phyloP scores from a whole-genome alignment of 92 coral and sea anemone genomes.

The Porites cylindrica region DNA sequence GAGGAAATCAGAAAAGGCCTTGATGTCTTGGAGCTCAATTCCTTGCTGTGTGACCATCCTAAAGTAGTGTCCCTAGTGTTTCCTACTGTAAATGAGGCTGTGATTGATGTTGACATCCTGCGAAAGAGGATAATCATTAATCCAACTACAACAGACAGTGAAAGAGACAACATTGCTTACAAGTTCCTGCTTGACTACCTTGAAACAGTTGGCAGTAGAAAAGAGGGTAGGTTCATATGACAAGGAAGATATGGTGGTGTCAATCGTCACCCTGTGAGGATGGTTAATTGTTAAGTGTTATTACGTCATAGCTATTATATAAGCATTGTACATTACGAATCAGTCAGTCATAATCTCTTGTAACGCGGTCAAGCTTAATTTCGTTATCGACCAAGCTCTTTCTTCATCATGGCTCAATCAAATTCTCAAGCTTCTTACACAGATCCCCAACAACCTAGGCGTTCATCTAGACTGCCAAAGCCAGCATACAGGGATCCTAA shows the following conservation, averaged over 20 bases:
- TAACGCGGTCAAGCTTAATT: too few species aligned
- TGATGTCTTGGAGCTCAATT: slow-evolving; percentile 24
- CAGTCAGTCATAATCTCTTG: too few species aligned
- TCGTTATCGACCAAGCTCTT: too few species aligned
- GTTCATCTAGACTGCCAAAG: too few species aligned
- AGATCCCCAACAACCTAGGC: too few species aligned
- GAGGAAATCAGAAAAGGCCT: slow-evolving; percentile 56
- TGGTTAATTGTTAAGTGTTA: too few species aligned
- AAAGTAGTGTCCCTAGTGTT: slow-evolving; percentile 37
- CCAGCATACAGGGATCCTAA: too few species aligned
- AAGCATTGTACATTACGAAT: too few species aligned
- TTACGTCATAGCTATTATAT: too few species aligned
- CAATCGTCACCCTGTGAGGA: too few species aligned
- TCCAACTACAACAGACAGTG: slow-evolving; percentile 23
- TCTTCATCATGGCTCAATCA: too few species aligned
- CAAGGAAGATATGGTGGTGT: neutral
- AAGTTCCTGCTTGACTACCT: slow-evolving; percentile 45
- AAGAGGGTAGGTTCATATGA: slow-evolving; percentile 27
- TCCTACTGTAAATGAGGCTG: slow-evolving; percentile 46
- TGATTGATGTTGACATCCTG: slow-evolving; percentile 39
- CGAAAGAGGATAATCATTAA: slow-evolving; percentile 16
- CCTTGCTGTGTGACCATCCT: slow-evolving; percentile 42
- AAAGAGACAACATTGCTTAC: slow-evolving; percentile 27
- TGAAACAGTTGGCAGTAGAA: slow-evolving; percentile 44
- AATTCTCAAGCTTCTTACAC: too few species aligned